Evolutionary conservation across 1,140 invertebrate species (phyloP).

Genomic region (Zaprionus taronus): DNA sequence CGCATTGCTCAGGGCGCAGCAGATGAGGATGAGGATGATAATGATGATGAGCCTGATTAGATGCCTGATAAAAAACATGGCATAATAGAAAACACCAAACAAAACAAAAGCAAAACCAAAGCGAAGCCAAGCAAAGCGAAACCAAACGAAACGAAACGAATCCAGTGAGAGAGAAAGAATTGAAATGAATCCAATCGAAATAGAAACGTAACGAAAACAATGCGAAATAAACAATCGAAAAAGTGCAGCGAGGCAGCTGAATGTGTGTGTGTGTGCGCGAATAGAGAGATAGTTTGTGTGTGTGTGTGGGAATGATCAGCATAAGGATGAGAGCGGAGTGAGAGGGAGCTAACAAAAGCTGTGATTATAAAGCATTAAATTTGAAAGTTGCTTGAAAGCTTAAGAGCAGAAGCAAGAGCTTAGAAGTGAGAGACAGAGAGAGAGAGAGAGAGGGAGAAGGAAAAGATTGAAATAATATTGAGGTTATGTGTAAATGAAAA

Average conservation of each 20-base stretch:
- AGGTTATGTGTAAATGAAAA: too few species aligned
- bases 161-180: constrained; percentile 18
- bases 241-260: constrained; percentile 49
- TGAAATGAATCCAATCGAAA: constrained; percentile 39
- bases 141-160: constrained; percentile 19
- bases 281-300: too few species aligned
- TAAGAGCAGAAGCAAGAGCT: background rate
- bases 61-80: constrained; percentile 56
- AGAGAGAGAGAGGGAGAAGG: background rate
- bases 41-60: constrained; percentile 39
- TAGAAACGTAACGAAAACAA: constrained; percentile 12
- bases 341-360: background rate
- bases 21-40: constrained; percentile 21
- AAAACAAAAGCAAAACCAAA: constrained; percentile 16
- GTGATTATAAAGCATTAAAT: background rate
- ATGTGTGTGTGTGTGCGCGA: background rate
- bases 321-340: background rate
- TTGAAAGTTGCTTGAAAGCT: background rate
- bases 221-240: constrained; percentile 9
- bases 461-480: too few species aligned
- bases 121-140: constrained; percentile 39
- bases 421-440: background rate
- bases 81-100: constrained; percentile 13
- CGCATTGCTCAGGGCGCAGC: constrained; percentile 36
- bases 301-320: background rate